Evolutionary conservation across 2,113 vertebrate genomes (phyloP), one percentile per base, ranked within the genome.

Genomic region (Oostethus manadensis): DNA sequence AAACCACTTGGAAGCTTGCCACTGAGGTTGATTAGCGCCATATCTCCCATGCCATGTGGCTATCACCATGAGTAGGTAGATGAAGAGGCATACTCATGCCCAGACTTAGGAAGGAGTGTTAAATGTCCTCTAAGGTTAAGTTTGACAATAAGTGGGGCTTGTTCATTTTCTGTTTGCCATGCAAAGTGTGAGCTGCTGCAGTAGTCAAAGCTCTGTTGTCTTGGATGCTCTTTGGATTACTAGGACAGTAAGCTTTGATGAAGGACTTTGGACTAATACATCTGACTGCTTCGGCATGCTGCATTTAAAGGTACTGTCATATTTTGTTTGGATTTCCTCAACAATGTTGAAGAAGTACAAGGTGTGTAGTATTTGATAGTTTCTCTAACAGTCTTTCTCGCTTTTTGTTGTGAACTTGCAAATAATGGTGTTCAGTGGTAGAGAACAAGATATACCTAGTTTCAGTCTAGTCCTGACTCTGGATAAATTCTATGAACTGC

Each of bases 1-100:
- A 20, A 49, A 56, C 56, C 35, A 57, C 50, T 70, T 79, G 75
- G 77, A 76, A 61, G 35, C 14, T 33, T 48, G 70, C 71, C 74
- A n/a, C 66, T 38, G 45, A 59, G 26, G 73, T 82, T 78, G 77
- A 79, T 82, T 80, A 79, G 61, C 68, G 63, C 66, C 68, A 49
- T 62, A 18, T 64, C 62, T 73, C 64, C 68, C 51, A 48, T 17
- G 49, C 70, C 70, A 80, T 70, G 70, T 79, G 65, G 62, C 73
- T 51, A 66, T 75, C 49, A 53, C 4, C 0, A 70, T 77, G 65
- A 73, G 54, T 76, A 69, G 51, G 56, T 69, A 64, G 62, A 70
- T 62, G 42, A 45, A 33, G 64, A 67, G 60, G 60, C 60, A 48
- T 61, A 17, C 54, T 62, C 18, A 10, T 15, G 8, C 46, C 66